phyloP scores from a whole-genome alignment of 2,113 vertebrate species.

The Diadophis punctatus region DNA sequence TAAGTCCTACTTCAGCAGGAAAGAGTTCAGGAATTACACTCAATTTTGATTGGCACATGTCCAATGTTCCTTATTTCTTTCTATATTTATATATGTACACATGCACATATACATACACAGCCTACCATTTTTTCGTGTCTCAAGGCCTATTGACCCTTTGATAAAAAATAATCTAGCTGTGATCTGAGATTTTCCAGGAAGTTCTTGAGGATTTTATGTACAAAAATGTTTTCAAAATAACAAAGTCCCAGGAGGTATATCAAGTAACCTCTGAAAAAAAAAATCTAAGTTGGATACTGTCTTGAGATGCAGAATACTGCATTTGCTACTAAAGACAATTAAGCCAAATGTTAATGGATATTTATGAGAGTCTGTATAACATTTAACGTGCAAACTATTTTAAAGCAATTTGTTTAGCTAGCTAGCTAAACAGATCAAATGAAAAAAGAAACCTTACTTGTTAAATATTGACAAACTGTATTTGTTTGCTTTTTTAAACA shows the following conservation, averaged over 20 bases:
- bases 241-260: background rate
- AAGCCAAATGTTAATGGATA: background rate
- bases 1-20: background rate
- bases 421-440: background rate
- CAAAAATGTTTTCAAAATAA: background rate
- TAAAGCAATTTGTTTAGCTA: background rate
- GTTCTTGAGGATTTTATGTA: background rate
- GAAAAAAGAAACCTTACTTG: background rate
- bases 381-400: background rate
- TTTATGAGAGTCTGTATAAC: background rate
- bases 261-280: background rate
- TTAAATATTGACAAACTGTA: background rate
- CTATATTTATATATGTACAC: background rate
- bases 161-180: background rate
- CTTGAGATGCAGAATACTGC: background rate
- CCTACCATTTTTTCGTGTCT: background rate
- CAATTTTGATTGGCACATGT: background rate
- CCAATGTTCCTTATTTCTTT: background rate
- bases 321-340: background rate
- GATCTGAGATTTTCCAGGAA: slow-evolving; percentile 15
- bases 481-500: background rate
- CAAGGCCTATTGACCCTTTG: background rate
- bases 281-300: background rate
- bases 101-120: background rate
- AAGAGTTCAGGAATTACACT: background rate